Evolutionary conservation across 1,140 invertebrate species (phyloP).

Genomic region (Drosophila tropicalis): DNA sequence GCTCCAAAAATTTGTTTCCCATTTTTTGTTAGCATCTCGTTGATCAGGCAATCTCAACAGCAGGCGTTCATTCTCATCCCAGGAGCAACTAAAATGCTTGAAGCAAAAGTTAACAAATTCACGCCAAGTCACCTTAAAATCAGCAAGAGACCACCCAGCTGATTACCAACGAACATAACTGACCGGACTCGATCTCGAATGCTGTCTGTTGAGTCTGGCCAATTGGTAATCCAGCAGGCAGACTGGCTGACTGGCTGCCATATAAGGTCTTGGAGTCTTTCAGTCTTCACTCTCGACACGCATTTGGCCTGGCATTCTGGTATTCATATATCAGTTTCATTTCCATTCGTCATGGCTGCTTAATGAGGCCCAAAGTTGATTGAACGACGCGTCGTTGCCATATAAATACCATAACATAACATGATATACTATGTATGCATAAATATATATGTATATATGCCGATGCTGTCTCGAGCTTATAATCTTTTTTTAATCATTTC

Average conservation of each 20-base stretch:
- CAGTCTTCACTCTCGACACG: conserved; percentile 24
- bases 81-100: conserved; percentile 27
- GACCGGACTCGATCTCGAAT: conserved; percentile 27
- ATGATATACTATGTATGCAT: conserved; percentile 28
- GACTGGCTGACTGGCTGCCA: conserved; percentile 56
- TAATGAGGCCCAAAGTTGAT: conserved; percentile 74
- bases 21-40: neutral
- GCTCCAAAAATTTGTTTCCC: too few relatives aligned
- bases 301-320: conserved; percentile 21
- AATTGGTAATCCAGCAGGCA: conserved; percentile 37
- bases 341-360: conserved; percentile 80
- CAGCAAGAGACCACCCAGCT: conserved; percentile 75
- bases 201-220: neutral
- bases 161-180: conserved; percentile 43
- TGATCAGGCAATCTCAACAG: neutral
- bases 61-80: neutral
- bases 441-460: conserved; percentile 28
- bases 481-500: conserved; percentile 79
- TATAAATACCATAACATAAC: conserved; percentile 11
- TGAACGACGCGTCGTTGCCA: conserved; percentile 63
- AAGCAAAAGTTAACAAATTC: conserved; percentile 81
- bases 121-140: conserved; percentile 81
- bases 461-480: conserved; percentile 47
- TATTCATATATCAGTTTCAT: conserved; percentile 78
- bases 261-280: conserved; percentile 49